phyloP scores from a whole-genome alignment of 2,797 vertebrate genomes.

The Carduelis carduelis region DNA sequence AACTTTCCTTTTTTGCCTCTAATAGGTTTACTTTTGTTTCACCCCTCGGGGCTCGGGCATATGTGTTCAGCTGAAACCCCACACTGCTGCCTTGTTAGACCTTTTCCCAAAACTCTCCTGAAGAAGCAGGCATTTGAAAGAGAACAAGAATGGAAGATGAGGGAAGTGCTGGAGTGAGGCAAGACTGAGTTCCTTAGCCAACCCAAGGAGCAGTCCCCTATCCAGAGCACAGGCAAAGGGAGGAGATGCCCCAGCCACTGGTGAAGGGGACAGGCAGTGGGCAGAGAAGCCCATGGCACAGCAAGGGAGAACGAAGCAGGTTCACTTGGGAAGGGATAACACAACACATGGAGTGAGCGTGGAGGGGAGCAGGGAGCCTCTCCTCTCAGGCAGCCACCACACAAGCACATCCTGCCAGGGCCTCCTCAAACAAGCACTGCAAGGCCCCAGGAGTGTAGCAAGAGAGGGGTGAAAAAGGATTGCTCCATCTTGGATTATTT shows the following conservation, averaged over 20 bases:
- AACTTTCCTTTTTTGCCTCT: background rate
- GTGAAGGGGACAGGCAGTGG: background rate
- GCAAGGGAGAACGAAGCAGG: background rate
- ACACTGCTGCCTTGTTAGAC: background rate
- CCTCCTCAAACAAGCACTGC: background rate
- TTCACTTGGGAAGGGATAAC: background rate
- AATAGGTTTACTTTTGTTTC: conserved; percentile 18
- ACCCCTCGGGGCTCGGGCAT: background rate
- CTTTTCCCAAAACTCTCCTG: background rate
- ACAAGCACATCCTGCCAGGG: background rate
- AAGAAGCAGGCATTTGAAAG: background rate
- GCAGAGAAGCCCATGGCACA: background rate
- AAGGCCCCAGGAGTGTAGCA: background rate
- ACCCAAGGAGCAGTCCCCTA: background rate
- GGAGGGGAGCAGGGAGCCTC: background rate
- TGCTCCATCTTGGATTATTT: background rate
- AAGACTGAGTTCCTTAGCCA: fast-evolving
- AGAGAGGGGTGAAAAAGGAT: background rate
- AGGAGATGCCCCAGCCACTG: background rate
- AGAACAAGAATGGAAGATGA: background rate
- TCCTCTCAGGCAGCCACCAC: background rate
- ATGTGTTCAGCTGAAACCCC: background rate
- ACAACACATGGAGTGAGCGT: fast-evolving
- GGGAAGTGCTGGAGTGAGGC: background rate
- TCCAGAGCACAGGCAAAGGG: background rate